phyloP scores from a whole-genome alignment of 2,797 vertebrate species.

The Ficedula albicollis region DNA sequence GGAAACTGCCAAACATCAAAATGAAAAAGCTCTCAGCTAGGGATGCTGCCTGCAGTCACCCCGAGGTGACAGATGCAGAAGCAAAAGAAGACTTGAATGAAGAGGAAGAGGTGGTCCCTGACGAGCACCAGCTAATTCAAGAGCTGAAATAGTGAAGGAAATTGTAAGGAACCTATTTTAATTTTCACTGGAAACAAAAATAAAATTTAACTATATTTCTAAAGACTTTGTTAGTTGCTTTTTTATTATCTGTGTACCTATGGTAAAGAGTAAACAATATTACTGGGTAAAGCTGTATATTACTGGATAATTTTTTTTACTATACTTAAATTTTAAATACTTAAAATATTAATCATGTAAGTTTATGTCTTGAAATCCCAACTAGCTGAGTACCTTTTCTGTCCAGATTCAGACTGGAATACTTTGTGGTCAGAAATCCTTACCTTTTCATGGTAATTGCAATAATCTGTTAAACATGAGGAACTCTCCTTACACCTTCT shows the following conservation, averaged over 20 bases:
- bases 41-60: slow-evolving; percentile 59
- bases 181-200: not conserved
- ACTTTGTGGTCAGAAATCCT: not conserved
- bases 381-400: not conserved
- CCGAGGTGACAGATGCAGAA: slow-evolving; percentile 30
- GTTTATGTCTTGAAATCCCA: not conserved
- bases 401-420: not conserved
- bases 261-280: not conserved
- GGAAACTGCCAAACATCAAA: slow-evolving; percentile 94
- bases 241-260: not conserved
- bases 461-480: not conserved
- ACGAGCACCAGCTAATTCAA: slow-evolving; percentile 21
- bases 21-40: slow-evolving; percentile 85
- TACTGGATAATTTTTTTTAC: not conserved
- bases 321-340: not conserved
- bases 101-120: slow-evolving; percentile 36
- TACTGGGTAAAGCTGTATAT: not conserved
- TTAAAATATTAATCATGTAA: not conserved
- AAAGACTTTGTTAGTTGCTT: not conserved
- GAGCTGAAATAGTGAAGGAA: slow-evolving; percentile 55
- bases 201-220: slow-evolving; percentile 23
- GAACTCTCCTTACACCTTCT: not conserved
- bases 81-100: slow-evolving; percentile 31
- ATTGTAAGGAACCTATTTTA: slow-evolving; percentile 11
- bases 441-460: not conserved